Base-by-base conservation (phyloP, 2,888 invertebrate species). In the Thymelicus acteon region DNA sequence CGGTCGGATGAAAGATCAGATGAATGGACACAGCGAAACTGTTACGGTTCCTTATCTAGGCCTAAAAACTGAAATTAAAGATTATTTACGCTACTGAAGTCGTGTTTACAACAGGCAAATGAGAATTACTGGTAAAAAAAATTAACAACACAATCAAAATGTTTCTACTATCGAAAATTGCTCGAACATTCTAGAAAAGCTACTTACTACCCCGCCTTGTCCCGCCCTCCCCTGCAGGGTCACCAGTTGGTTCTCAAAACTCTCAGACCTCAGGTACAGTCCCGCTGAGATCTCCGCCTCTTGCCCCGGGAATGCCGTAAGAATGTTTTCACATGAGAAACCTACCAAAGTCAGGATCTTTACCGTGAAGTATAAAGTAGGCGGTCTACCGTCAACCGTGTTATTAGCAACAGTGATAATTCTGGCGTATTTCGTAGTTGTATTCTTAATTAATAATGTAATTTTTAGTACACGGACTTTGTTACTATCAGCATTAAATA, bases 191-290 rank as follows among this genome's bases (percentile, higher is more conserved):
- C 7, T 7, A 8, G 49, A 15, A 19, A 7, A 44, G 44, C 12
- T 15, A 7, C 49, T 52, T 52, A 52, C 57, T 2, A 57, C 13
- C 7, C 12, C 57, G 31, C 57, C 57, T 31, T 31, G 0, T 15
- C 44, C 49, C 65, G 52, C 71, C 71, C 52, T 13, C 2, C 57
- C 12, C 57, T 31, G 31, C 57, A 31, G 57, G 57, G 12, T 57
- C 31, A 13, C 5, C 31, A 57, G 31, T 2, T 12, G 31, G 6
- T 57, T 57, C 24, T 12, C 12, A 12, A 31, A 2, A 12, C 44
- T 44, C 31, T 19, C n/a, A 24, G 8, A 31, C 57, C 57, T 57
- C 31, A 31, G 31, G 31, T 31, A 31, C 31, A 13, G 7, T 13
- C 57, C 57, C 13, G 57, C 57, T 57, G 57, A 1, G 57, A 7